Conservation (phyloP, 2,113 vertebrate species). For the Cygnus buccinator region DNA sequence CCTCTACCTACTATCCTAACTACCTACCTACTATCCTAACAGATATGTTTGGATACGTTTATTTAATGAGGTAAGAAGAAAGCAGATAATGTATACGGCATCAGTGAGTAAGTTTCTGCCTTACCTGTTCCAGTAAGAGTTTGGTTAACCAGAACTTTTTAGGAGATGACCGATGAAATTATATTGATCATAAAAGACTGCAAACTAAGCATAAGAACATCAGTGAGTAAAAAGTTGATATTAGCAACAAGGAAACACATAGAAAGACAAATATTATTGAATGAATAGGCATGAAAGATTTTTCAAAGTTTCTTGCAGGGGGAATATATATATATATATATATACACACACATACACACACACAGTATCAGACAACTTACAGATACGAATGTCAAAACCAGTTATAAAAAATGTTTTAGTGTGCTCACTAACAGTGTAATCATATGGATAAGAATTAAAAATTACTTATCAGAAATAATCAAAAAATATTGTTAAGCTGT, state of each 20-base stretch:
- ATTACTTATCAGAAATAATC: not conserved
- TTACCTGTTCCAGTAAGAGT: not conserved
- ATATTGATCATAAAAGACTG: not conserved
- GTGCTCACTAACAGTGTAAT: not conserved
- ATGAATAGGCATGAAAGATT: not conserved
- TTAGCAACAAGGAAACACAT: not conserved
- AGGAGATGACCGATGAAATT: not conserved
- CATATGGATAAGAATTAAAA: not conserved
- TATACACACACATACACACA: no score
- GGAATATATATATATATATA: not conserved
- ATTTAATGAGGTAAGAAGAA: not conserved
- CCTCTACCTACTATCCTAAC: not conserved
- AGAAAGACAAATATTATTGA: not conserved
- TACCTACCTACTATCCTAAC: not conserved
- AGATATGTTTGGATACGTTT: not conserved
- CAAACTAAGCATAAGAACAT: no score
- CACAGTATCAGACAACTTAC: not conserved
- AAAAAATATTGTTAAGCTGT: not conserved
- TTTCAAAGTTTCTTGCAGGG: not conserved
- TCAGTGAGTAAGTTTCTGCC: not conserved
- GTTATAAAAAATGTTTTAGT: not conserved
- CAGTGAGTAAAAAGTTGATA: not conserved
- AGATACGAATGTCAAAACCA: not conserved
- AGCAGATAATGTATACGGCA: not conserved
- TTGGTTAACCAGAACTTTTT: not conserved